Evolutionary conservation across 2,888 invertebrate species (phyloP), one percentile per base, ranked within the genome.

Genomic region (Ariolimax columbianus): DNA sequence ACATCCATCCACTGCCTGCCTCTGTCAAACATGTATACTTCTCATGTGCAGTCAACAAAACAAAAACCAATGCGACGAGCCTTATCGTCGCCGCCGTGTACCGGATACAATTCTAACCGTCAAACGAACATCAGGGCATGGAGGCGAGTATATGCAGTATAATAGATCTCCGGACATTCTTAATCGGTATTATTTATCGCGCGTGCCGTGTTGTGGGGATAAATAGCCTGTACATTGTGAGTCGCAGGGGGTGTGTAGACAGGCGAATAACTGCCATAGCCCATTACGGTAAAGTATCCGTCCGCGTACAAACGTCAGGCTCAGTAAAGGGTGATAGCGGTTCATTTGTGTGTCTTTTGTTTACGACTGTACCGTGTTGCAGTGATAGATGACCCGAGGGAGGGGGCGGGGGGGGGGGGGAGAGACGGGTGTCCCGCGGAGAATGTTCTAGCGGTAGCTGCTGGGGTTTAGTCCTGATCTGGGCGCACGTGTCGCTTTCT

Each of bases 351-450:
- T 63, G 30, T 66, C 30, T 33, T 3, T 30, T 66, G 66, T 66
- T 66, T 66, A 33, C 19, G 59, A 68, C 36, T 68, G 19, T 33
- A 36, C 68, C 17, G 72, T 26, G 40, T 40, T 72, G 72, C 72
- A 26, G 23, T 38, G 72, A 72, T 72, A 72, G 26, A 72, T 72
- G 72, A 72, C 3, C 23, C n/a, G n/a, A n/a, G n/a, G n/a, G n/a
- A n/a, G 55, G 55, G 55, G 19, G 23, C 7, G 17, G 17, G 17
- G 55, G 17, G 55, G 55, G 55, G 55, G 55, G 55, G 55, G 19
- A 17, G 9, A 6, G 36, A 19, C 23, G 68, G 17, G 36, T 68
- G 36, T 68, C 36, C 36, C 36, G 68, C 9, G 33, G 30, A 36
- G 4, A 0, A 3, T 40, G 40, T n/a, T 40, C 23, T 72, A 40